Evolutionary conservation across 2,113 vertebrate genomes (phyloP).

Genomic region (Mastomys natalensis): DNA sequence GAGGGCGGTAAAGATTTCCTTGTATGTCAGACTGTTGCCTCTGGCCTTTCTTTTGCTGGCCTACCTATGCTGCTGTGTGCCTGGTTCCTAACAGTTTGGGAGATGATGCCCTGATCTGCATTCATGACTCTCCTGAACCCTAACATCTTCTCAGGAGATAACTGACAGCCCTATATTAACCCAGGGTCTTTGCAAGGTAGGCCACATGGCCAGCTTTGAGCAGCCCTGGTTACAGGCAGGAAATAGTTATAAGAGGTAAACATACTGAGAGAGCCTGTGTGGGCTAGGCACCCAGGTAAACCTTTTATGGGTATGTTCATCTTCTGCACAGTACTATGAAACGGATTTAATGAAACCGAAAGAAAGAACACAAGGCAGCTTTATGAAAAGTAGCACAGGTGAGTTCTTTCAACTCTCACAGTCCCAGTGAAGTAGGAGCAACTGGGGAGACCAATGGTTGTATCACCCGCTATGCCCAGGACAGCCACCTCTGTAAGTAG

Average conservation of each 20-base stretch:
- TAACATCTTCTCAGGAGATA: background rate
- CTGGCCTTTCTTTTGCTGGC: background rate
- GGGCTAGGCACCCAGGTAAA: background rate
- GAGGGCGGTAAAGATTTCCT: conserved; percentile 84
- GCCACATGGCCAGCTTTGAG: background rate
- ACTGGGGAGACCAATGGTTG: background rate
- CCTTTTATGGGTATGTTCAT: background rate
- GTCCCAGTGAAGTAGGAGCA: background rate
- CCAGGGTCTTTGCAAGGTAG: background rate
- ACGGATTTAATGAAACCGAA: background rate
- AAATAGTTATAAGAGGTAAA: background rate
- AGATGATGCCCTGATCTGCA: background rate
- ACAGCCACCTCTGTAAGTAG: background rate
- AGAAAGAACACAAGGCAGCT: background rate
- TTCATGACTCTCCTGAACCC: background rate
- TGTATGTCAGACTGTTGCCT: conserved; percentile 86
- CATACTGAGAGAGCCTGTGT: background rate
- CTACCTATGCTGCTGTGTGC: background rate
- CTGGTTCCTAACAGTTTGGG: background rate
- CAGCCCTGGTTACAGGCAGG: background rate
- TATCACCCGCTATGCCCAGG: rapidly evolving
- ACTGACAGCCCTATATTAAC: background rate
- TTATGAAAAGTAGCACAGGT: background rate
- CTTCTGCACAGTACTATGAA: background rate
- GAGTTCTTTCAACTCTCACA: background rate